Base-by-base conservation (phyloP, 2,113 vertebrate species). In the Eidolon helvum region DNA sequence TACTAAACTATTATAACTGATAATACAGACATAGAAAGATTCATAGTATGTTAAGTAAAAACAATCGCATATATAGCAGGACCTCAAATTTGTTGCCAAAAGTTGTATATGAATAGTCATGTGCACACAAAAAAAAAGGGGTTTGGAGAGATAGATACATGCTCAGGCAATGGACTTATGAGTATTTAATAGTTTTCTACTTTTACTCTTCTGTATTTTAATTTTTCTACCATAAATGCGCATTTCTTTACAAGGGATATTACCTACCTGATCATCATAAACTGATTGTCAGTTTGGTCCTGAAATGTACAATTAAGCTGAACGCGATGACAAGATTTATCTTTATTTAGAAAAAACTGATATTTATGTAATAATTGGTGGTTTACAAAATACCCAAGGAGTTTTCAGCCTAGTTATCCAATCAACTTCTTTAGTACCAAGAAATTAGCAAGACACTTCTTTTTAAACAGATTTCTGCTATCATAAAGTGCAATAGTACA, bases 291-390 rank as follows among this genome's bases (percentile, higher is more conserved):
- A 61, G 40, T 66, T 35, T 95, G 35, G 28, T 79, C 87, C 57
- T 86, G 78, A 96, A 94, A 69, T 71, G 74, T 21, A 94, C 16
- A 61, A 68, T 68, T 48, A 96, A 55, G 15, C 21, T 83, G 30
- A 91, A 84, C 43, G 26, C 79, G 14, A 91, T 40, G 19, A 61
- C 24, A 53, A 85, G 24, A 19, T 48, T 80, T 50, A 87, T 33
- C 30, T 89, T 90, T 48, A 92, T 65, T 88, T 87, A 78, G 66
- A 21, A 30, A 40, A 78, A 95, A 95, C 40, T 50, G 38, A 68
- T 8, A 75, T 85, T 30, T 87, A 89, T 10, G 61, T 43, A 84
- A 86, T 59, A 53, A 30, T 63, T 93, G 14, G 21, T 35, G 57
- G 5, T 5, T 90, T 90, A 65, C 55, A 83, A 86, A 80, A 61